Evolutionary conservation across 2,113 vertebrate species (phyloP).

Genomic region (Thoracochromis brauschi): DNA sequence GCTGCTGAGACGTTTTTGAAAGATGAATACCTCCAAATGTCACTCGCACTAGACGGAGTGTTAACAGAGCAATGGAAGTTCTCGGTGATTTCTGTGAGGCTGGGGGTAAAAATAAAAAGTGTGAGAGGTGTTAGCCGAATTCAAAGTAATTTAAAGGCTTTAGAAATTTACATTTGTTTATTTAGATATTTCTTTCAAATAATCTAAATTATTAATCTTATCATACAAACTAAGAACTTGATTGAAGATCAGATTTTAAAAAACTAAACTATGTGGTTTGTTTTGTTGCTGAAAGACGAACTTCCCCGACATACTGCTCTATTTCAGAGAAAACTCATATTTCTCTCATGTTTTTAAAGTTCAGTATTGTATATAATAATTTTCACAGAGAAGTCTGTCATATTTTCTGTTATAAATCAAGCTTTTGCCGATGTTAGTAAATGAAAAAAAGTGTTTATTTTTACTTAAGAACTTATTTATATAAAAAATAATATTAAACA

Average conservation of each 20-base stretch:
- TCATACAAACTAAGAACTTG: neutral
- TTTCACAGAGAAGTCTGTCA: neutral
- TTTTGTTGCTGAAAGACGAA: neutral
- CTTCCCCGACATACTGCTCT: neutral
- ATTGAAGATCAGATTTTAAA: neutral
- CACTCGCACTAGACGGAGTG: slow-evolving; percentile 12
- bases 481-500: neutral
- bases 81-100: neutral
- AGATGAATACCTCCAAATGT: slow-evolving; percentile 34
- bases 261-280: neutral
- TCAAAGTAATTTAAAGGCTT: neutral
- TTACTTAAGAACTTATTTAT: neutral
- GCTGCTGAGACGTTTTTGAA: neutral
- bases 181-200: neutral
- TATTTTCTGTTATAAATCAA: neutral
- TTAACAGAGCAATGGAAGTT: slow-evolving; percentile 1
- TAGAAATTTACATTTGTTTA: neutral
- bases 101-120: neutral
- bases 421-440: neutral
- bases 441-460: neutral
- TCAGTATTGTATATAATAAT: neutral
- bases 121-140: neutral
- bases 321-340: neutral
- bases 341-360: neutral
- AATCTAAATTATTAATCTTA: neutral